Conservation (phyloP, 2,797 vertebrate species). For the Melanotaenia boesemani region DNA sequence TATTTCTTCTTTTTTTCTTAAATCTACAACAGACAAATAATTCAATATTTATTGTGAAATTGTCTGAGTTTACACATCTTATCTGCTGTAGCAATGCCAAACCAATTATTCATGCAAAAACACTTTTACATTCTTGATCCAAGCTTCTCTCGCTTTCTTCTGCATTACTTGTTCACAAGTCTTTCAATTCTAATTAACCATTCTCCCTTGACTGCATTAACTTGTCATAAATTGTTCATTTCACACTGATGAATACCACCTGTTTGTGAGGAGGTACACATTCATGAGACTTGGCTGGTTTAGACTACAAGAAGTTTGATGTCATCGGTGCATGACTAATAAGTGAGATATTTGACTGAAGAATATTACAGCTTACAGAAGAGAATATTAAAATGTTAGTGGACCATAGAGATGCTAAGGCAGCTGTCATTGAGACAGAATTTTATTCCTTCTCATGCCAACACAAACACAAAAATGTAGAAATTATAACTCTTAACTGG, state of each 20-base stretch:
- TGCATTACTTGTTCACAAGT: not conserved
- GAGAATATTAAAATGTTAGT: slow-evolving; percentile 6
- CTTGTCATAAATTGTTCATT: slow-evolving; percentile 16
- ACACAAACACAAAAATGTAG: too few relatives aligned
- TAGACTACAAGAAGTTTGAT: not conserved
- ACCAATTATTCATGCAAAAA: slow-evolving; percentile 5
- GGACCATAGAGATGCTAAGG: not conserved
- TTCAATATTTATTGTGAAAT: not conserved
- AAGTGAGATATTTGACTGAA: not conserved
- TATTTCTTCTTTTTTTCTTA: not conserved
- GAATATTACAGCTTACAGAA: not conserved
- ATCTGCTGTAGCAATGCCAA: not conserved
- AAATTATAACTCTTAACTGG: not conserved
- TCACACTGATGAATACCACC: slow-evolving; percentile 16
- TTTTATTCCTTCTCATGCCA: not conserved
- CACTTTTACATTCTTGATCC: not conserved
- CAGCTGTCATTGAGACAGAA: not conserved
- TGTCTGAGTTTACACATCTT: not conserved
- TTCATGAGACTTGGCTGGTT: slow-evolving; percentile 10
- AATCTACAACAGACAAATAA: not conserved
- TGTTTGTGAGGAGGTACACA: slow-evolving; percentile 4
- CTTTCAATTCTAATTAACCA: slow-evolving; percentile 11
- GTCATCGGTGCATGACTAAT: not conserved
- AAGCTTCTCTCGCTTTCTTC: not conserved
- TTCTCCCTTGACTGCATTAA: slow-evolving; percentile 8